Conservation (phyloP, 1,140 invertebrate genomes). For the Anthonomus grandis region DNA sequence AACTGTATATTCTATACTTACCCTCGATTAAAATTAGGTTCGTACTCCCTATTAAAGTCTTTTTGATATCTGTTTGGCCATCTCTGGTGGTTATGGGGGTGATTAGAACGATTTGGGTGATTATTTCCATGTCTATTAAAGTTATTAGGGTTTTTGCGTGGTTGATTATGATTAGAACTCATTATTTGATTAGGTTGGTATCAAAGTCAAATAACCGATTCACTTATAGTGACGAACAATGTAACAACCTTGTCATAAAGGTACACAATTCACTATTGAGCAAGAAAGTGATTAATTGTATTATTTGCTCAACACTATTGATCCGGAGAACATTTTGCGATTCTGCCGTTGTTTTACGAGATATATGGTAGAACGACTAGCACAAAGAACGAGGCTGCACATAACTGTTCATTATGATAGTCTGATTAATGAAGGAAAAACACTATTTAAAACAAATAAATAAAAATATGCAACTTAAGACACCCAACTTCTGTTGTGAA, state of each 20-base stretch:
- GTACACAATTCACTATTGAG: constrained; percentile 42
- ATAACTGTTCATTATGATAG: constrained; percentile 11
- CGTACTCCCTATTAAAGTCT: constrained; percentile 47
- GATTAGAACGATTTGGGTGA: constrained; percentile 40
- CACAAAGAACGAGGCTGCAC: not conserved
- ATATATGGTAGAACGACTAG: not conserved
- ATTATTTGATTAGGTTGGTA: constrained; percentile 29
- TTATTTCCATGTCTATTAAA: constrained; percentile 45
- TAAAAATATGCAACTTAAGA: too few relatives aligned
- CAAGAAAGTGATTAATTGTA: constrained; percentile 36
- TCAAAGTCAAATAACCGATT: constrained; percentile 23
- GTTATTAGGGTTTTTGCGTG: constrained; percentile 45
- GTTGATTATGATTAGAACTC: constrained; percentile 47
- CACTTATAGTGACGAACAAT: constrained; percentile 22
- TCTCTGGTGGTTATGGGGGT: constrained; percentile 42
- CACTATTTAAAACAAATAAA: constrained; percentile 28
- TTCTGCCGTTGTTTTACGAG: not conserved
- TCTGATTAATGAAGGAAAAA: constrained; percentile 15
- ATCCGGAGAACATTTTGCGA: constrained; percentile 18
- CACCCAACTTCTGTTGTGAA: constrained; percentile 35
- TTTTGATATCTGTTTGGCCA: constrained; percentile 47
- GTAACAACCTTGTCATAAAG: constrained; percentile 40
- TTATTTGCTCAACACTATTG: constrained; percentile 30
- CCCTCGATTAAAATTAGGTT: constrained; percentile 46
- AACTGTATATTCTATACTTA: too few relatives aligned